These are phyloP conservation scores for Coleophora flavipennella DNA, from an alignment of 2,888 invertebrate species.

Conservation along the genomic window DNA sequence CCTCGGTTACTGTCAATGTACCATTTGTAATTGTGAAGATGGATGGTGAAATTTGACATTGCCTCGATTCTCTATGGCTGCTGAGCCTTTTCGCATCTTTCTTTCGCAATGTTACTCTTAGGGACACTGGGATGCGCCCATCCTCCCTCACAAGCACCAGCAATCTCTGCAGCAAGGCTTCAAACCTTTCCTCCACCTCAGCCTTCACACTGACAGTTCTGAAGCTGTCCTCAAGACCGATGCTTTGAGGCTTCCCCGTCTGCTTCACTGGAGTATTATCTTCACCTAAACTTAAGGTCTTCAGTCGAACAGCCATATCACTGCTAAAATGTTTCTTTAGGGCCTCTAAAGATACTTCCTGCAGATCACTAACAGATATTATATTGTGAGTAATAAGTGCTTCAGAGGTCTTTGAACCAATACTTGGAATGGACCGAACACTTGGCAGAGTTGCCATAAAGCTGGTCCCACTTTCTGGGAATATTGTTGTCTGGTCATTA, in stretches of 20 bases:
- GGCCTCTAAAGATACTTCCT: slow-evolving; percentile 70
- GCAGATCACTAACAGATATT: slow-evolving; percentile 77
- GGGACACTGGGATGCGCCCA: slow-evolving; percentile 82
- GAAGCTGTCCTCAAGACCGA: slow-evolving; percentile 86
- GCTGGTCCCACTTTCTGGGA: slow-evolving; percentile 76
- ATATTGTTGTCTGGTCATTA: slow-evolving; percentile 85
- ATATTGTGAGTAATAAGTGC: slow-evolving; percentile 77
- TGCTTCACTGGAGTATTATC: slow-evolving; percentile 81
- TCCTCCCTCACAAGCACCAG: slow-evolving; percentile 82
- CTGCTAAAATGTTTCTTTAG: slow-evolving; percentile 77
- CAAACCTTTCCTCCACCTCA: slow-evolving; percentile 82
- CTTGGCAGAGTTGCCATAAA: slow-evolving; percentile 77
- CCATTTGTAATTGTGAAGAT: slow-evolving; percentile 70
- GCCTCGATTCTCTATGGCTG: slow-evolving; percentile 82
- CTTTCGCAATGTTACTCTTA: slow-evolving; percentile 82
- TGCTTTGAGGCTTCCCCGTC: slow-evolving; percentile 83
- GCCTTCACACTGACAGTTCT: slow-evolving; percentile 79
- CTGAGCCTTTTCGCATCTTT: slow-evolving; percentile 77
- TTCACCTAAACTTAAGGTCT: slow-evolving; percentile 81
- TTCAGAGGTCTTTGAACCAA: slow-evolving; percentile 80
- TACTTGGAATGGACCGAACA: slow-evolving; percentile 80
- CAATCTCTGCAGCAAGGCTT: slow-evolving; percentile 78
- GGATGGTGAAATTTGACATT: slow-evolving; percentile 80
- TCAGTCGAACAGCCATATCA: slow-evolving; percentile 79
- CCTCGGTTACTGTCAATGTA: slow-evolving; percentile 60